A percentile compares a stretch with the other conserved stretches of the same genome.
Evolutionary conservation across 2,888 invertebrate genomes (phyloP).

Genomic region (Acleris laterana): DNA sequence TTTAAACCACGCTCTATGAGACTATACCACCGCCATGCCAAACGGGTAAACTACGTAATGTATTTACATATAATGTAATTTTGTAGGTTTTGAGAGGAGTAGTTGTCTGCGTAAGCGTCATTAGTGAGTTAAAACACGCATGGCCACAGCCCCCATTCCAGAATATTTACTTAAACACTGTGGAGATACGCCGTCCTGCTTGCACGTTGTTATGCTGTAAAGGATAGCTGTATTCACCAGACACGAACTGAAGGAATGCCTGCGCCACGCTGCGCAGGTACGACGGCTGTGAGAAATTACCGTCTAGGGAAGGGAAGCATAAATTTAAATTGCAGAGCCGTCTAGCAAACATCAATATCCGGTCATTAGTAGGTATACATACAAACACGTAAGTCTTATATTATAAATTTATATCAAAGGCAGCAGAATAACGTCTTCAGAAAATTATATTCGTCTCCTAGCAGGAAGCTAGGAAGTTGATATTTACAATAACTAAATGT

Average conservation of each 20-base stretch:
- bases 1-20: too few species aligned
- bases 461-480: too few species aligned
- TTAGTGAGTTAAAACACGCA: slow-evolving; percentile 7
- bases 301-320: neutral
- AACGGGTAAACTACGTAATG: neutral
- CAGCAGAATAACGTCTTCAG: too few species aligned
- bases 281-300: neutral
- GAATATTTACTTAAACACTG: neutral
- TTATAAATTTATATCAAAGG: too few species aligned
- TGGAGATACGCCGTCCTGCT: slow-evolving; percentile 4
- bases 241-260: too few species aligned
- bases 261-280: neutral
- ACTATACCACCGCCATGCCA: neutral
- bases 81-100: too few species aligned
- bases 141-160: neutral
- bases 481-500: too few species aligned
- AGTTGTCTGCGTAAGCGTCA: slow-evolving; percentile 17
- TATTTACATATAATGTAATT: too few species aligned
- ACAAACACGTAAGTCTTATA: neutral
- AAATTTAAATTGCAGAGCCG: neutral
- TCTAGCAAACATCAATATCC: neutral
- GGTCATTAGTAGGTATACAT: neutral
- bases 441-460: too few species aligned
- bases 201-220: neutral
- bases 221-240: slow-evolving; percentile 6